These are phyloP conservation scores for Mactra quadrangularis DNA, from an alignment of 1,140 invertebrate species.

Conservation along the genomic window DNA sequence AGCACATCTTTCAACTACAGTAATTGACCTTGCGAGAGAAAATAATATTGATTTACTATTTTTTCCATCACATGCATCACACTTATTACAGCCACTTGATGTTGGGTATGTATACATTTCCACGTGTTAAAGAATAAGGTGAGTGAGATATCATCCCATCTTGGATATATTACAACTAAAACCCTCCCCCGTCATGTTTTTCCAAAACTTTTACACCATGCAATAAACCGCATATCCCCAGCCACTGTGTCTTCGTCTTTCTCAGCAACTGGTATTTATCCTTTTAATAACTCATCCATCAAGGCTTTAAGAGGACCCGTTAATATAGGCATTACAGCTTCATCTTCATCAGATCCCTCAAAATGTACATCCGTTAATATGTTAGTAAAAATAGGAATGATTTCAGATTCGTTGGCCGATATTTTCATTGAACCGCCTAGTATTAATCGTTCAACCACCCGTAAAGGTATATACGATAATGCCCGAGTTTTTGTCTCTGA, in stretches of 20 bases:
- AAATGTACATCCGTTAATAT: neutral
- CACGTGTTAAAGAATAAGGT: too few species aligned
- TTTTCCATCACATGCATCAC: neutral
- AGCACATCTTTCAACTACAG: neutral
- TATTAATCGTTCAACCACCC: neutral
- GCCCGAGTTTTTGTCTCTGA: neutral
- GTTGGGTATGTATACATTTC: too few species aligned
- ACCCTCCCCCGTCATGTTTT: neutral
- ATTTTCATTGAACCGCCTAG: neutral
- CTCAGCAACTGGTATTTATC: neutral
- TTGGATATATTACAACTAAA: too few species aligned
- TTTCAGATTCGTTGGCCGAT: neutral
- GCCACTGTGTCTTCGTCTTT: neutral
- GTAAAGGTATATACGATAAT: neutral
- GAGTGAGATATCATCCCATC: too few species aligned
- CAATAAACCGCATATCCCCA: neutral
- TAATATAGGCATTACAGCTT: neutral
- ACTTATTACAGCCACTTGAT: too few species aligned
- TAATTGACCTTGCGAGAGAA: neutral
- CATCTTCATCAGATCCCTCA: neutral
- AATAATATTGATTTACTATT: constrained; percentile 2
- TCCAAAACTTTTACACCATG: neutral
- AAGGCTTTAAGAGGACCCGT: constrained; percentile 2
- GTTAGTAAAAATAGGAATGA: constrained; percentile 8
- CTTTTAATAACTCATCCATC: neutral